Evolutionary conservation across 2,797 vertebrate genomes (phyloP), one percentile per base, ranked within the genome.

Genomic region (Liparis tanakae): DNA sequence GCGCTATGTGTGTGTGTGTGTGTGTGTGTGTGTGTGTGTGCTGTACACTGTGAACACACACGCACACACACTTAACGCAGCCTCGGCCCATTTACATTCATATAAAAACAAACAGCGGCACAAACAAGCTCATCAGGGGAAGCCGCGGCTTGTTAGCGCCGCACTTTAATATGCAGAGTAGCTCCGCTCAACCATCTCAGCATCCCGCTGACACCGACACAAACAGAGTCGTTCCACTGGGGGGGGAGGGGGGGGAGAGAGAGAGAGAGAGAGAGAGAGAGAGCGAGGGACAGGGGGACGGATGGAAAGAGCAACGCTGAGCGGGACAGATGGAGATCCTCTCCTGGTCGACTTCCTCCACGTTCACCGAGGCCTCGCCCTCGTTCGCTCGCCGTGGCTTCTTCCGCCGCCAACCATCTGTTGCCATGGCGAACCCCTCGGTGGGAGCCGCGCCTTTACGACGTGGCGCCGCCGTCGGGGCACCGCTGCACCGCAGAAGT

Each of bases 101-200:
- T 63, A 77, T 60, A 83, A 77, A 85, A 90, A 87, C 68, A 84
- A 89, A 78, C 66, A 7, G 68, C 43, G 12, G 67, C 85, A 88
- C 82, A 91, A 90, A 90, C 91, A 89, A 85, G 86, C 89, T 93
- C 89, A 92, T 93, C 90, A 93, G 86, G 88, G 81, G 81, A 78
- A 80, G 68, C 78, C 61, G 36, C 62, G 56, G 88, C 90, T 91
- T 86, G 91, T 93, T 92, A 91, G 90, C 39, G 76, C 78, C 8
- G 72, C 82, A 64, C 54, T 67, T 72, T 83, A 86, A 89, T 84
- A 89, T 88, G 84, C 84, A 90, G 82, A 90, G 82, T 81, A 85
- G 86, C 78, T 83, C 79, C 34, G 63, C 81, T 88, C 88, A 61
- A 79, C 81, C 66, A 68, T 81, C 87, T 87, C 73, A 85, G 80